Evolutionary conservation across 2,888 invertebrate species (phyloP).

Genomic region (Crossocerus cetratus): DNA sequence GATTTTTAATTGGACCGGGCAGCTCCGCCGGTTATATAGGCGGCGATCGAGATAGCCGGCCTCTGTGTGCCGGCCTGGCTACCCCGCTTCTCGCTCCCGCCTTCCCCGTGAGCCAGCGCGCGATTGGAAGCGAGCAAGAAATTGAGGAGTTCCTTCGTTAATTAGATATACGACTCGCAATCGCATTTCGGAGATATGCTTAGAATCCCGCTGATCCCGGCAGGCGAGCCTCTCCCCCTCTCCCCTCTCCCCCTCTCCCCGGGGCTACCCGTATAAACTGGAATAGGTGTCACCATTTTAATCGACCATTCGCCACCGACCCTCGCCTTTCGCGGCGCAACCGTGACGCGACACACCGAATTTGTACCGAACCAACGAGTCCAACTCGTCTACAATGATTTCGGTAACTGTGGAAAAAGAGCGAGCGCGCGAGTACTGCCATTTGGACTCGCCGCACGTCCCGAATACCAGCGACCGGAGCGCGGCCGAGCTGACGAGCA

Average conservation of each 20-base stretch:
- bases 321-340: not conserved
- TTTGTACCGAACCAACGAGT: no score
- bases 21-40: constrained; percentile 35
- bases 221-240: not conserved
- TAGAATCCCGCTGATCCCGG: constrained; percentile 8
- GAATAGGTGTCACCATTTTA: not conserved
- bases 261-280: not conserved
- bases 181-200: constrained; percentile 39
- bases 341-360: not conserved
- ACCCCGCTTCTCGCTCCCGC: no score
- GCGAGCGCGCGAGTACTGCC: not conserved
- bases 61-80: no score
- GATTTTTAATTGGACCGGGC: constrained; percentile 61
- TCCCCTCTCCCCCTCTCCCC: not conserved
- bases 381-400: not conserved
- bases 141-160: constrained; percentile 44
- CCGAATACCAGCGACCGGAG: constrained; percentile 13
- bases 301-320: not conserved
- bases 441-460: constrained; percentile 17
- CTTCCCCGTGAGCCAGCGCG: constrained; percentile 19
- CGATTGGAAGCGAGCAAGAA: constrained; percentile 22
- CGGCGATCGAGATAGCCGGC: constrained; percentile 55
- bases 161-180: constrained; percentile 40
- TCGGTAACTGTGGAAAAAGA: constrained; percentile 8
- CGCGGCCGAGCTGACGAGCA: not conserved